These are phyloP conservation scores for Lucilia cuprina DNA, from an alignment of 1,140 invertebrate species.

Conservation along the genomic window DNA sequence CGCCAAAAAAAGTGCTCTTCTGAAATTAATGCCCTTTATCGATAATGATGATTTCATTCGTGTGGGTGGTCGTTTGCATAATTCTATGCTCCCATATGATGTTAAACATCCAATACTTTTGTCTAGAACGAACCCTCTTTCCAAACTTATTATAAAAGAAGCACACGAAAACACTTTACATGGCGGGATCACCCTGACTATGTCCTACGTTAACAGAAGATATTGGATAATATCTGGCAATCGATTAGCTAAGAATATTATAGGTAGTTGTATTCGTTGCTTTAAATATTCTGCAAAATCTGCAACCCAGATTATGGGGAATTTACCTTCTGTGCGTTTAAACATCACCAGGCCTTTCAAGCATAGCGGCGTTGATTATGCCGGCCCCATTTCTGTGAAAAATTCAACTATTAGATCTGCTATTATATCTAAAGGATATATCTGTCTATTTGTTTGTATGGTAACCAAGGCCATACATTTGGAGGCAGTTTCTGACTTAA, in stretches of 20 bases:
- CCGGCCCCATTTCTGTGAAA: slow-evolving; percentile 47
- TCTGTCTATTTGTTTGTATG: too few relatives aligned
- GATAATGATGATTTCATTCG: neutral
- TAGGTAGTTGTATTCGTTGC: slow-evolving; percentile 39
- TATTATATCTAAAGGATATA: neutral
- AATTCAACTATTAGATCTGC: slow-evolving; percentile 4
- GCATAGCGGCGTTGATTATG: slow-evolving; percentile 59
- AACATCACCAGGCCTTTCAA: slow-evolving; percentile 49
- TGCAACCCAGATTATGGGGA: neutral
- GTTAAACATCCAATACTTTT: slow-evolving; percentile 27
- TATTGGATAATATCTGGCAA: slow-evolving; percentile 44
- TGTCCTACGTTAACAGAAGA: slow-evolving; percentile 36
- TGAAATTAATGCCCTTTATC: slow-evolving; percentile 10
- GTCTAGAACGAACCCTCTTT: neutral
- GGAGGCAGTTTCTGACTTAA: too few relatives aligned
- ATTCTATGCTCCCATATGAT: neutral
- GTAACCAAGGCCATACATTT: too few relatives aligned
- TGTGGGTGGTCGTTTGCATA: slow-evolving; percentile 24
- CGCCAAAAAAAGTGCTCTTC: neutral
- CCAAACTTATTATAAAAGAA: slow-evolving; percentile 7
- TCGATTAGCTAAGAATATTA: slow-evolving; percentile 40
- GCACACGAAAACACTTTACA: slow-evolving; percentile 22
- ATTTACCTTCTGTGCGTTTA: slow-evolving; percentile 50
- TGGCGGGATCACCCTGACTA: neutral
- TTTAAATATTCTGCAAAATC: neutral